phyloP scores from a whole-genome alignment of 2,888 invertebrate species.

The Paralinhomoeus sp. region DNA sequence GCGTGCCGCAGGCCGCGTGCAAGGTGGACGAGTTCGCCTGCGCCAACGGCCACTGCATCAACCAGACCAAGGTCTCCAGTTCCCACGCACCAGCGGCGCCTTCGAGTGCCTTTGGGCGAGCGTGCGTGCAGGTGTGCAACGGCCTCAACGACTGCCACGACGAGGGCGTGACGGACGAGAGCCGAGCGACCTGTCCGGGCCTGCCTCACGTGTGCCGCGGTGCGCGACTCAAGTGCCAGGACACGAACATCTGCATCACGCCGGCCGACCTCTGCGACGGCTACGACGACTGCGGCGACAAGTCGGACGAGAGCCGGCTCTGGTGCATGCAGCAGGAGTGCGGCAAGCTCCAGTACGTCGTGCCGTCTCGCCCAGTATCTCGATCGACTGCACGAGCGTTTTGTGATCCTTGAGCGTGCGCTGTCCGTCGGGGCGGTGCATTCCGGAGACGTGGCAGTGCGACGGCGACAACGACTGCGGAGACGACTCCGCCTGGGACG shows the following conservation, averaged over 20 bases:
- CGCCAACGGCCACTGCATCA: constrained; percentile 65
- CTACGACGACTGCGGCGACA: constrained; percentile 80
- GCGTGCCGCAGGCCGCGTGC: constrained; percentile 37
- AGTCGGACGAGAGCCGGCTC: constrained; percentile 38
- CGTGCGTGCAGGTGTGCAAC: constrained; percentile 52
- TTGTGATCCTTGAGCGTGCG: constrained; percentile 13
- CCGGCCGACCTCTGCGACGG: constrained; percentile 75
- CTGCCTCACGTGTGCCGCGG: constrained; percentile 20
- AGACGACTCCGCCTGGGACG: constrained; percentile 62
- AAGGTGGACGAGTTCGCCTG: constrained; percentile 84
- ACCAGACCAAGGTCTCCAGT: constrained; percentile 14
- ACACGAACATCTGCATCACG: constrained; percentile 73
- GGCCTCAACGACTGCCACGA: constrained; percentile 68
- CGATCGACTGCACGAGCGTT: neutral
- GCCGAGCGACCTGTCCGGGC: constrained; percentile 63
- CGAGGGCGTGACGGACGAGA: constrained; percentile 30
- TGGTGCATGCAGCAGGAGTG: constrained; percentile 35
- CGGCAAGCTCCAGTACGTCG: constrained; percentile 18
- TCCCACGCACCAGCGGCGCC: neutral
- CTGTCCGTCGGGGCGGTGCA: constrained; percentile 52
- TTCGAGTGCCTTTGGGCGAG: neutral
- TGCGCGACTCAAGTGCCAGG: constrained; percentile 41
- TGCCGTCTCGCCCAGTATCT: neutral
- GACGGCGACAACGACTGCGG: constrained; percentile 92
- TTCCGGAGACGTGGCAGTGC: constrained; percentile 80